Evolutionary conservation across 2,888 invertebrate genomes (phyloP), one percentile per base, ranked within the genome.

Genomic region (Sisyra terminalis): DNA sequence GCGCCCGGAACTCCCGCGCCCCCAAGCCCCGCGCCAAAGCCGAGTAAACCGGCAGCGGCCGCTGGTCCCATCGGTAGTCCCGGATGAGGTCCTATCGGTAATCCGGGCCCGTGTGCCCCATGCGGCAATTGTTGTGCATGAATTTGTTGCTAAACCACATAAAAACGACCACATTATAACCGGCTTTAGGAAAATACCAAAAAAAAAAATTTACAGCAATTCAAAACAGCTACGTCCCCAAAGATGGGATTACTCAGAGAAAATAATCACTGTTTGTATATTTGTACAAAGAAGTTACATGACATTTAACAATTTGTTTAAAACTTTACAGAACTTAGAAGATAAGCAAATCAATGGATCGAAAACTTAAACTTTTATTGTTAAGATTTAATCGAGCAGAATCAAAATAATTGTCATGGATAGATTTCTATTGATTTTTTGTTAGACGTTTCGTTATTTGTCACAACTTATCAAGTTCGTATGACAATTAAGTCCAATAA

Each of bases 71-170:
- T 60, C 8, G 50, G 17, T 57, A 62, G 17, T 59, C 51, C 32
- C 57, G 61, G 13, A 61, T 61, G 9, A 58, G 62, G 31, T 58
- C 62, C 56, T 62, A 59, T 3, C 58, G 61, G 44, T 5, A 57
- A 59, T 8, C 29, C 39, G 1, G 61, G 60, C 11, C 59, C 61
- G 45, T 61, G 61, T 13, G 57, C 59, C 14, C 61, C 61, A 45
- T 63, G 63, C 13, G 63, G 62, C 47, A 63, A 50, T 50, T 63
- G 62, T 48, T 61, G 62, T 31, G 61, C 61, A 50, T 63, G 62
- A 45, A 62, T 63, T 51, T 63, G 62, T 57, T 63, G 63, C 63
- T 63, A 49, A 42, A 37, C 39, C 37, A 40, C 42, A 45, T 39
- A 39, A 13, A 39, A 40, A 44, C 4, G 24, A 24, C 7, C 24